Base-by-base conservation (phyloP, 2,113 vertebrate genomes). In the Phoenicopterus ruber region DNA sequence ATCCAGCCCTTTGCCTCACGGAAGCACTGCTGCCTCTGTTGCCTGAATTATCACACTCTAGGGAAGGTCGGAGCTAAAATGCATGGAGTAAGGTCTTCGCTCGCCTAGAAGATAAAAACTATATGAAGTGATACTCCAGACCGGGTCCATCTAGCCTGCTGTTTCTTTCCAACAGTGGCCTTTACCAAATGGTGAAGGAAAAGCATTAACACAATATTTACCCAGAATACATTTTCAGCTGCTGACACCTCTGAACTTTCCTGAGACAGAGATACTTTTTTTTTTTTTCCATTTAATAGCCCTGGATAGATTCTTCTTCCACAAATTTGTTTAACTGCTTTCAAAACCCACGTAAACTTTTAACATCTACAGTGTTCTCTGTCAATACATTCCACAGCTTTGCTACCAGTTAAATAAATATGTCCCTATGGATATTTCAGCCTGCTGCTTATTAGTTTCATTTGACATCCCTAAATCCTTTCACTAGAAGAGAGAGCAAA, bases 81-180 rank as follows among this genome's bases (percentile, higher is more conserved):
- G 20, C 3, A 10, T 28, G 29, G 46, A 73, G 17, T 20, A n/a
- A 63, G 24, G 11, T 5, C 12, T 44, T 88, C 0, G 0, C 13
- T 59, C 2, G 1, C 26, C 34, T 59, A 11, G 28, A 72, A 55
- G 15, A 40, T 4, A 74, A 71, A 90, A 82, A 11, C 32, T 38
- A 3, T 8, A 32, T 8, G 25, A 84, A 73, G 21, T 4, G 1
- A 52, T 42, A 71, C 85, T 32, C n/a, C n/a, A 91, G 34, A 54
- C 14, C 5, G 5, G 19, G 7, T 34, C 11, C 28, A 77, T 31
- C 32, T 17, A 70, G 22, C n/a, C 72, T 82, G 17, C 22, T 24
- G 9, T n/a, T 90, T 79, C n/a, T 69, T 82, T 74, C 25, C 32
- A 83, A 31, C 5, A 18, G 17, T 22, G 42, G 20, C 18, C 12